Base-by-base conservation (phyloP, 2,113 vertebrate genomes). In the Tamias sibiricus region DNA sequence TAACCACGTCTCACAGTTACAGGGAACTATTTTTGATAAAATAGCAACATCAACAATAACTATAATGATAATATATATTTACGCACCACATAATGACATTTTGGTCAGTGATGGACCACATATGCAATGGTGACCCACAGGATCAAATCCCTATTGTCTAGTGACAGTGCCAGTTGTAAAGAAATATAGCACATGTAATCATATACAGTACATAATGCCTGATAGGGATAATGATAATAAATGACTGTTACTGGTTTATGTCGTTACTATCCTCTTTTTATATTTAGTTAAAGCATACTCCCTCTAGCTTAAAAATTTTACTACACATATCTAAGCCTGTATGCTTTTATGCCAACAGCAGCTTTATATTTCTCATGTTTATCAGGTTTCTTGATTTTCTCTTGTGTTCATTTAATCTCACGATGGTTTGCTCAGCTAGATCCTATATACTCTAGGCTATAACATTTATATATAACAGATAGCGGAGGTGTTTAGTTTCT, bases 1-100 rank as follows among this genome's bases (percentile, higher is more conserved):
- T 71, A 42, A 35, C 16, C 12, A 42, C 5, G 10, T 49, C 54
- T 75, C 79, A 32, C 0, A 0, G 2, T 8, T 49, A 19, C 0
- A 82, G 19, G 30, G 68, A 91, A 83, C 22, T 35, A 49, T 17
- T 52, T 42, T 28, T n/a, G 40, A 5, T 37, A 49, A 76, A 80
- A 35, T 17, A 91, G 22, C 11, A 64, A 40, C 28, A 54, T 40
- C 8, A 49, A 47, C 10, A 77, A 74, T 19, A 88, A 79, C 26
- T 71, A n/a, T n/a, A n/a, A 37, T 6, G 32, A 75, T 47, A 32
- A 75, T 59, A 52, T 30, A 17, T 10, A 42, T 7, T 28, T 6
- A 42, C 17, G 52, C 4, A 24, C 19, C 49, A 80, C 0, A 7
- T 80, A 37, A 24, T 57, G 20, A 57, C 20, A 47, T 30, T 72